These are phyloP conservation scores for Xiphorhynchus erythropygius DNA, from an alignment of 2,797 vertebrate genomes.

Conservation along the genomic window DNA sequence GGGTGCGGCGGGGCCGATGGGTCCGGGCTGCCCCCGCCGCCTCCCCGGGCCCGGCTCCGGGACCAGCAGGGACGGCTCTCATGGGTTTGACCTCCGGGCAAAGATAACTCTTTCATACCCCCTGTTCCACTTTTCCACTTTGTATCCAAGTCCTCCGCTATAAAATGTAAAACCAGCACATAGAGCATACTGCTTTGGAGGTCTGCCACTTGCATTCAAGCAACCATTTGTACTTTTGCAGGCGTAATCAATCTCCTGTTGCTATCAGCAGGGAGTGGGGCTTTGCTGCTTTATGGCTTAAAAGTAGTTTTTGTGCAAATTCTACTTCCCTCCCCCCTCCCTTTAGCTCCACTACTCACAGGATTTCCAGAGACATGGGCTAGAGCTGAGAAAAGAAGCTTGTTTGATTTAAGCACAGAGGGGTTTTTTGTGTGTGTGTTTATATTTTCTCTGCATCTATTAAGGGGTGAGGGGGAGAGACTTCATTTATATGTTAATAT, in stretches of 20 bases:
- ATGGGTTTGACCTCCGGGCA: slow-evolving; percentile 45
- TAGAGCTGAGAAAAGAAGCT: slow-evolving; percentile 71
- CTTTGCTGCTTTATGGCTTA: slow-evolving; percentile 82
- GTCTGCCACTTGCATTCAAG: slow-evolving; percentile 79
- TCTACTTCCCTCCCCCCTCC: slow-evolving; percentile 48
- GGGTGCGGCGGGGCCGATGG: rapidly evolving
- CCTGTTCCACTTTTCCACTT: slow-evolving; percentile 36
- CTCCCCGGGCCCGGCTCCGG: neutral
- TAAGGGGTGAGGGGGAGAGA: slow-evolving; percentile 75
- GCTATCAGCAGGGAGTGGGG: slow-evolving; percentile 86
- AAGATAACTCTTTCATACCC: slow-evolving; percentile 52
- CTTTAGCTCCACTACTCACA: slow-evolving; percentile 56
- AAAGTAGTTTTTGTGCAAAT: slow-evolving; percentile 79
- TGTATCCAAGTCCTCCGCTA: slow-evolving; percentile 42
- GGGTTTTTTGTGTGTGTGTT: slow-evolving; percentile 74
- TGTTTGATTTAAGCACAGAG: slow-evolving; percentile 74
- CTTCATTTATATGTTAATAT: slow-evolving; percentile 88
- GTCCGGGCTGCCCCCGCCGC: neutral
- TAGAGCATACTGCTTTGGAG: slow-evolving; percentile 67
- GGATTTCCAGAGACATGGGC: slow-evolving; percentile 70
- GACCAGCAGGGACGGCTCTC: neutral
- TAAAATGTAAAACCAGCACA: slow-evolving; percentile 67
- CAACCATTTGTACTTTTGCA: slow-evolving; percentile 87
- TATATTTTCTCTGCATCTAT: slow-evolving; percentile 83
- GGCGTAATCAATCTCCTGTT: slow-evolving; percentile 89